phyloP scores from a whole-genome alignment of 1,140 invertebrate species.

The Anastrepha ludens region DNA sequence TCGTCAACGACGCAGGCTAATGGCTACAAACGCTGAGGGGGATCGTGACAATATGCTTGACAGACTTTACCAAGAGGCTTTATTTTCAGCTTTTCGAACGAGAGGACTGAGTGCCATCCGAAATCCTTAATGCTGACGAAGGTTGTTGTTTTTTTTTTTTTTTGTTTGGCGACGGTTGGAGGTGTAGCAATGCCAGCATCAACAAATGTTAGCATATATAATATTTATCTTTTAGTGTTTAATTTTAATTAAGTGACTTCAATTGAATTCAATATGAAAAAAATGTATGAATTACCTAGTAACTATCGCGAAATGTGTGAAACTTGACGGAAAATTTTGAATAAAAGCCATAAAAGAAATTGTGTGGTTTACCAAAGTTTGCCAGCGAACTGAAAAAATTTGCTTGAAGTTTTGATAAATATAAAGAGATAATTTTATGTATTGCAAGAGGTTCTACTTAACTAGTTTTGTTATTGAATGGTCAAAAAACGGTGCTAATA shows the following conservation, averaged over 20 bases:
- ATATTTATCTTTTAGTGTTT: neutral
- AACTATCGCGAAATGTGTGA: neutral
- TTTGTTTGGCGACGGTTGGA: too few relatives aligned
- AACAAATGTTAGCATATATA: neutral
- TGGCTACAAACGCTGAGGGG: neutral
- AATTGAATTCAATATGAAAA: neutral
- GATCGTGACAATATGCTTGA: slow-evolving; percentile 39
- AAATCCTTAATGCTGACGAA: slow-evolving; percentile 7
- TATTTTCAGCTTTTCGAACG: slow-evolving; percentile 48
- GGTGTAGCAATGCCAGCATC: neutral
- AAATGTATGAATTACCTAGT: neutral
- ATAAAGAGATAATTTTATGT: too few relatives aligned
- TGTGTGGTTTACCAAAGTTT: too few relatives aligned
- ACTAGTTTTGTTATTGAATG: too few relatives aligned
- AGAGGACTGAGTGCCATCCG: slow-evolving; percentile 44
- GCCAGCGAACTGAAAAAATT: too few relatives aligned
- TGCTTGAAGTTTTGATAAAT: too few relatives aligned
- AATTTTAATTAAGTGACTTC: neutral
- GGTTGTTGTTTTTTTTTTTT: neutral
- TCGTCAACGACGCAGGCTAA: slow-evolving; percentile 25
- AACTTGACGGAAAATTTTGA: slow-evolving; percentile 8
- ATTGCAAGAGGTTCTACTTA: too few relatives aligned
- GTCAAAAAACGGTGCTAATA: too few relatives aligned
- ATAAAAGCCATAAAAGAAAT: neutral
- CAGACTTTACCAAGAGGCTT: slow-evolving; percentile 53